Evolutionary conservation across 2,113 vertebrate species (phyloP).

Genomic region (Hippopotamus amphibius): DNA sequence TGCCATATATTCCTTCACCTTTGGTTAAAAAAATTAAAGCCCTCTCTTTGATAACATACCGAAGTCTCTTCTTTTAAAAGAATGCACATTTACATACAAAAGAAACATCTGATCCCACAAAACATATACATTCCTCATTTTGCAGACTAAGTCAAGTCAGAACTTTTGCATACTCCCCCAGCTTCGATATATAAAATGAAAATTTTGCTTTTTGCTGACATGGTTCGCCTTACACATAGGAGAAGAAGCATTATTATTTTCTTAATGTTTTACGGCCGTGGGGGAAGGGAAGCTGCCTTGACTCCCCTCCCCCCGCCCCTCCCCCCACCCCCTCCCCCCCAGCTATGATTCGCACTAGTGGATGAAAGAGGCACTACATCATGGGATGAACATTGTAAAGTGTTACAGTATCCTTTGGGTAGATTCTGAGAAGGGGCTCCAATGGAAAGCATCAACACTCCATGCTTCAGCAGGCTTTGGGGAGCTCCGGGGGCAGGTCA

Average conservation of each 20-base stretch:
- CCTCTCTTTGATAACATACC: slow-evolving; percentile 91
- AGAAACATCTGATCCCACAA: slow-evolving; percentile 88
- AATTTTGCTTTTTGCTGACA: slow-evolving; percentile 78
- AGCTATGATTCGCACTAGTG: slow-evolving; percentile 80
- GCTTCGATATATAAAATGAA: slow-evolving; percentile 84
- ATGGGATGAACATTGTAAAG: slow-evolving; percentile 83
- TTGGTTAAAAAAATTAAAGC: slow-evolving; percentile 94
- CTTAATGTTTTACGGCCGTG: slow-evolving; percentile 84
- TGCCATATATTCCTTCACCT: slow-evolving; percentile 93
- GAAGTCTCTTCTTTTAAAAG: slow-evolving; percentile 87
- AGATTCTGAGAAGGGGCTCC: slow-evolving; percentile 55
- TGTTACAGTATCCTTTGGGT: slow-evolving; percentile 88
- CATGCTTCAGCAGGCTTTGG: slow-evolving; percentile 93
- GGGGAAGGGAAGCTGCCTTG: slow-evolving; percentile 72
- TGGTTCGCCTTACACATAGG: slow-evolving; percentile 83
- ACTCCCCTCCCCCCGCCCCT: slow-evolving; percentile 78
- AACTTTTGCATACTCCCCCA: slow-evolving; percentile 86
- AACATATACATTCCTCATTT: slow-evolving; percentile 89
- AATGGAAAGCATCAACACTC: slow-evolving; percentile 47
- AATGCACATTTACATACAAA: slow-evolving; percentile 90
- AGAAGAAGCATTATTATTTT: slow-evolving; percentile 86
- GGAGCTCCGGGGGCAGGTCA: slow-evolving; percentile 92
- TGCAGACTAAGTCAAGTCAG: slow-evolving; percentile 86
- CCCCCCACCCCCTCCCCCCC: slow-evolving; percentile 47
- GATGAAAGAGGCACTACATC: slow-evolving; percentile 89